phyloP scores from a whole-genome alignment of 2,797 vertebrate genomes.

The Protonibea diacanthus region DNA sequence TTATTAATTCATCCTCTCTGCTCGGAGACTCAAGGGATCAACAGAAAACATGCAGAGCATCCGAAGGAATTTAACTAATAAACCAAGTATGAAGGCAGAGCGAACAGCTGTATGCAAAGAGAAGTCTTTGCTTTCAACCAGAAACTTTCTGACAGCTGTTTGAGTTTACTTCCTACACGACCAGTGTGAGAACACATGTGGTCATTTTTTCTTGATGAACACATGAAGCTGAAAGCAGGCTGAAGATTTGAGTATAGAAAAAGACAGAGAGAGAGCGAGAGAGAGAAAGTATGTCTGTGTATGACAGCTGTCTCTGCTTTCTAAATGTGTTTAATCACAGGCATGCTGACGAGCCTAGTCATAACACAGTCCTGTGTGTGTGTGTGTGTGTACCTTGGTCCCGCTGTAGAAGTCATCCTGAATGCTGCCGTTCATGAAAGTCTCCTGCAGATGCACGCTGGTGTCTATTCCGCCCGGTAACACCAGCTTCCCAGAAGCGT shows the following conservation, averaged over 20 bases:
- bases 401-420: slow-evolving; percentile 98
- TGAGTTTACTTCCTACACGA: slow-evolving; percentile 18
- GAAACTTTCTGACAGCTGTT: slow-evolving; percentile 53
- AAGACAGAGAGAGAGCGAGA: not conserved
- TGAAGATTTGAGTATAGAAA: slow-evolving; percentile 31
- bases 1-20: slow-evolving; percentile 44
- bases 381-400: slow-evolving; percentile 90
- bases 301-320: slow-evolving; percentile 56
- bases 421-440: slow-evolving; percentile 95
- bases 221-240: not conserved
- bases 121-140: slow-evolving; percentile 28
- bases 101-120: slow-evolving; percentile 46
- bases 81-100: slow-evolving; percentile 22
- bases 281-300: slow-evolving; percentile 30
- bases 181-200: slow-evolving; percentile 38
- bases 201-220: slow-evolving; percentile 42
- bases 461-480: slow-evolving; percentile 97
- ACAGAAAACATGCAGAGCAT: slow-evolving; percentile 49
- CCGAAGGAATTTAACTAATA: slow-evolving; percentile 32
- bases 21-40: slow-evolving; percentile 26
- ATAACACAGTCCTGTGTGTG: slow-evolving; percentile 8
- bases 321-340: slow-evolving; percentile 53
- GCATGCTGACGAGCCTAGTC: slow-evolving; percentile 29
- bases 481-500: slow-evolving; percentile 96
- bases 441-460: slow-evolving; percentile 95